phyloP scores from a whole-genome alignment of 1,140 invertebrate genomes.

The Drosophila fuyamai region DNA sequence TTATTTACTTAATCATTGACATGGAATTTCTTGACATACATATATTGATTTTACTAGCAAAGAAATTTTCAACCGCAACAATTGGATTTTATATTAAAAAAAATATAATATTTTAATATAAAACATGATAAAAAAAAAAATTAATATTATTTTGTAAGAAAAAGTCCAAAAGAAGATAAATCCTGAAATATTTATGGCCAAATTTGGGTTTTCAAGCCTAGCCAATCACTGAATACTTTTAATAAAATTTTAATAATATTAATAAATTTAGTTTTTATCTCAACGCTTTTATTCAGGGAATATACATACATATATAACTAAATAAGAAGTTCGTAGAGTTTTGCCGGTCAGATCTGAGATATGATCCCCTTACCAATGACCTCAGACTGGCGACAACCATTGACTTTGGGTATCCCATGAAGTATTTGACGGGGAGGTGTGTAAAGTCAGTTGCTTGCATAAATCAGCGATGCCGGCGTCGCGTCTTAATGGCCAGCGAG shows the following conservation, averaged over 20 bases:
- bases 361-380: neutral
- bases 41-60: no score
- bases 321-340: neutral
- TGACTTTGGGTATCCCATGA: constrained; percentile 16
- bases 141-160: no score
- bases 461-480: constrained; percentile 31
- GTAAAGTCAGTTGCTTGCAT: constrained; percentile 43
- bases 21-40: no score
- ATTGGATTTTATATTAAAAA: no score
- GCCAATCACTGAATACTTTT: neutral
- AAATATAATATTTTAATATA: no score
- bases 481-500: constrained; percentile 28
- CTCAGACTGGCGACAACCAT: neutral
- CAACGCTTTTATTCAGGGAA: no score
- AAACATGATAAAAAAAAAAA: no score
- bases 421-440: constrained; percentile 15
- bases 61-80: no score
- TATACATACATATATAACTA: neutral
- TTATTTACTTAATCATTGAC: no score
- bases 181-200: no score
- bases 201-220: no score
- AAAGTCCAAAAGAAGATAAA: no score
- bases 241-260: neutral
- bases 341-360: neutral
- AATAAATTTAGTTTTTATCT: neutral